A percentile compares a stretch with the other conserved stretches of the same genome.
Conservation (phyloP, 2,888 invertebrate species). For the Himalopsyche kuldschensis region DNA sequence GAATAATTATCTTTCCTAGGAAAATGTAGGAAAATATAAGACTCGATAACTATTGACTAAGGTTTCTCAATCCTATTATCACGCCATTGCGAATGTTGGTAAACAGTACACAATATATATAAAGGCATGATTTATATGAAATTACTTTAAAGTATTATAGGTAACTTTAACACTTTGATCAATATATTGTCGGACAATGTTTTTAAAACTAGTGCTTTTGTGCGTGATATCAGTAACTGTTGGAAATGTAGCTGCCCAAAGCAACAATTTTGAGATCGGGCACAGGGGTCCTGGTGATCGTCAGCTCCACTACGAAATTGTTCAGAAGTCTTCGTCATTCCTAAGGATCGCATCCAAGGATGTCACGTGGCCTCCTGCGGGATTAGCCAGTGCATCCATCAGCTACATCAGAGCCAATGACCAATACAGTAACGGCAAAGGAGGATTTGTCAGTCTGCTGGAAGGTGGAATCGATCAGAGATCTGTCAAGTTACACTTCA, state of each 20-base stretch:
- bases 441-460: constrained; percentile 48
- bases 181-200: not conserved
- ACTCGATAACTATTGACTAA: no score
- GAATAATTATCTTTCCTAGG: no score
- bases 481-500: constrained; percentile 48
- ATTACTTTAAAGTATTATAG: no score
- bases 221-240: constrained; percentile 30
- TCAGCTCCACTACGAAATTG: constrained; percentile 39
- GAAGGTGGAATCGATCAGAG: constrained; percentile 49
- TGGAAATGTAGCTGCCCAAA: constrained; percentile 32
- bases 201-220: constrained; percentile 6
- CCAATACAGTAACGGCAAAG: constrained; percentile 50
- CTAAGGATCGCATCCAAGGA: constrained; percentile 42
- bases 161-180: not conserved
- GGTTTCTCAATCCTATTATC: no score
- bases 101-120: no score
- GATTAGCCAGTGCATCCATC: constrained; percentile 42
- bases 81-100: no score
- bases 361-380: constrained; percentile 40
- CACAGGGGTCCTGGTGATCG: constrained; percentile 39
- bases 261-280: constrained; percentile 41
- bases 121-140: no score
- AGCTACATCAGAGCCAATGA: constrained; percentile 49
- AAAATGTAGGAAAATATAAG: no score
- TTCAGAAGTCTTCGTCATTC: constrained; percentile 43